Percentiles rank a stretch among this genome's conserved stretches.
Evolutionary conservation across 2,888 invertebrate species (phyloP).

Genomic region (Nesidiocoris tenuis): DNA sequence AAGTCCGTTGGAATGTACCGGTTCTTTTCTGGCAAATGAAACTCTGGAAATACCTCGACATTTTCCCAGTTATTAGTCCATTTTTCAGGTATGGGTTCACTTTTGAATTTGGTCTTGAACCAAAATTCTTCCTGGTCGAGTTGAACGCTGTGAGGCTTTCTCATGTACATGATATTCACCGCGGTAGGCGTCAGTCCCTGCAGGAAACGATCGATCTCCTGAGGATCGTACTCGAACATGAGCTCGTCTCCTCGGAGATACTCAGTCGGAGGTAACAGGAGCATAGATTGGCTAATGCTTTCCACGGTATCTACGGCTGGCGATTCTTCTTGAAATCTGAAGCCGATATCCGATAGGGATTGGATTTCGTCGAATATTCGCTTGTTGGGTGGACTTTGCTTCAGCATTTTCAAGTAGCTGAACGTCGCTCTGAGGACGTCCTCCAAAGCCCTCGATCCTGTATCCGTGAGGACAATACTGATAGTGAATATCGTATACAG

Average conservation of each 20-base stretch:
- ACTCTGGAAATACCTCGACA: conserved; percentile 60
- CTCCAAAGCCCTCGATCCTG: conserved; percentile 69
- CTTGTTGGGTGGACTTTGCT: conserved; percentile 66
- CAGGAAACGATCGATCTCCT: conserved; percentile 57
- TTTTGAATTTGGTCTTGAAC: conserved; percentile 78
- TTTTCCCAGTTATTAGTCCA: conserved; percentile 67
- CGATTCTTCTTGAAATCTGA: conserved; percentile 64
- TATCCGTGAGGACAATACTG: conserved; percentile 72
- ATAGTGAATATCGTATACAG: conserved; percentile 67
- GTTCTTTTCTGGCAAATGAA: conserved; percentile 71
- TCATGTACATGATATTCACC: conserved; percentile 70
- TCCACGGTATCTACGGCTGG: conserved; percentile 77
- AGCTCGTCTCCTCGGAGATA: conserved; percentile 75
- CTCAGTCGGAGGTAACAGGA: conserved; percentile 73
- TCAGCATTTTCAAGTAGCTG: conserved; percentile 74
- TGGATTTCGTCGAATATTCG: conserved; percentile 72
- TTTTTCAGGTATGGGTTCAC: conserved; percentile 62
- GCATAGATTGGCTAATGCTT: conserved; percentile 73
- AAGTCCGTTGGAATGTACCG: conserved; percentile 71
- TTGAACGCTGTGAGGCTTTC: conserved; percentile 60
- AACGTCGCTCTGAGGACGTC: conserved; percentile 75
- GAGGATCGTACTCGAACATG: conserved; percentile 73
- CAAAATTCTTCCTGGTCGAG: conserved; percentile 74
- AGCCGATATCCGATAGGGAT: conserved; percentile 70
- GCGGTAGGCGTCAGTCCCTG: conserved; percentile 64